Evolutionary conservation across 2,113 vertebrate species (phyloP).

Genomic region (Opisthocomus hoazin): DNA sequence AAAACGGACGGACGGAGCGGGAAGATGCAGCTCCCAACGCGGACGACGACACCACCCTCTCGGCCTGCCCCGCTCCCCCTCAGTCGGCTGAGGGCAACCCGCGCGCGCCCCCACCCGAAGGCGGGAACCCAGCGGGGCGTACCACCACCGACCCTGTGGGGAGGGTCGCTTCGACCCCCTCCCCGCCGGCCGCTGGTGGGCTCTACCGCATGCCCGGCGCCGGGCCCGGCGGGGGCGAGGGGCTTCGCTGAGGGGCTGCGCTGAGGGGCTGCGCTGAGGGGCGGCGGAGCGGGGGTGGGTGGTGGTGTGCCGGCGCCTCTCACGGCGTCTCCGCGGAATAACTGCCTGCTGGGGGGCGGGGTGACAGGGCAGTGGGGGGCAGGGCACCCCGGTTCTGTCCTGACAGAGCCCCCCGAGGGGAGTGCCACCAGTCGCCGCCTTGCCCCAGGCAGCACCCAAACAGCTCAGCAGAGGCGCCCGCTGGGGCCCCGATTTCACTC

Average conservation of each 20-base stretch:
- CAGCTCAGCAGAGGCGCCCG: too few relatives aligned
- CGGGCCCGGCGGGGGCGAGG: fast-evolving
- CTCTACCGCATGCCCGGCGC: not conserved
- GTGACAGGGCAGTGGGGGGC: fast-evolving
- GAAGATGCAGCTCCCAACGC: fast-evolving
- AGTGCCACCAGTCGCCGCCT: fast-evolving
- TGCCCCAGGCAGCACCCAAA: fast-evolving
- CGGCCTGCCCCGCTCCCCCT: fast-evolving
- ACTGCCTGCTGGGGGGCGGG: fast-evolving
- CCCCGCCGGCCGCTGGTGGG: not conserved
- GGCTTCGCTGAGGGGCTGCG: too few relatives aligned
- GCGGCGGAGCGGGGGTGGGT: fast-evolving
- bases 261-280: fast-evolving
- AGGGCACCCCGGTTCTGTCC: fast-evolving
- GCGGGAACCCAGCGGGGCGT: not conserved
- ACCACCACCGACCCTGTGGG: not conserved
- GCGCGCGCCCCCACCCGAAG: fast-evolving
- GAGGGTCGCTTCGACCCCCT: fast-evolving
- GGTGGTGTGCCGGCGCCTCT: fast-evolving
- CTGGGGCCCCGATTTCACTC: not conserved
- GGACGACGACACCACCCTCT: too few relatives aligned
- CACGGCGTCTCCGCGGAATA: fast-evolving
- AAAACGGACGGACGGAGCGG: fast-evolving
- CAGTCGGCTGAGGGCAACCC: fast-evolving
- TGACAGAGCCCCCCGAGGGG: not conserved